Evolutionary conservation across 2,888 invertebrate genomes (phyloP), one percentile per base, ranked within the genome.

Genomic region (Pseudococcus longispinus): DNA sequence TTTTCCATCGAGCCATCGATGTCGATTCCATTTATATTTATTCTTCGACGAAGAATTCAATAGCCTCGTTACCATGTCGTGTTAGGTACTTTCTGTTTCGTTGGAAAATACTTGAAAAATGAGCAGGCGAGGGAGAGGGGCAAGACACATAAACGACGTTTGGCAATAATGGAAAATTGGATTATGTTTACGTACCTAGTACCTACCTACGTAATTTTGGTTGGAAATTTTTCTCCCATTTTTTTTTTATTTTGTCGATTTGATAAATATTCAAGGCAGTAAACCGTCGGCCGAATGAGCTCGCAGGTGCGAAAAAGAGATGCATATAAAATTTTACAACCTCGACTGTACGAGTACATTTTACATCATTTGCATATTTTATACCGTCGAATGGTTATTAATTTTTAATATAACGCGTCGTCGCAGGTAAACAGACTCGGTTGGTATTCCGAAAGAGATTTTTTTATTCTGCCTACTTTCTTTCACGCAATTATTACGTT

Each of bases 221-320:
- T 55, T 23, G 60, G 23, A 60, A 55, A n/a, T 55, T 55, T 55
- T 55, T 55, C 15, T n/a, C 8, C 37, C 37, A 37, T 37, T 55
- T 55, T 23, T 55, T 60, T 9, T 51, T 18, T 51, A n/a, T n/a
- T n/a, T 8, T 23, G 20, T 60, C 20, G 60, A 60, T 60, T 60
- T 11, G 60, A 23, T 60, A 60, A 60, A 60, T 23, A 60, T 60
- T 23, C 60, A 60, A 60, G 11, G 23, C 60, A 60, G 23, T 60
- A 60, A 60, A 60, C 60, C 9, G 23, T 23, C 60, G 60, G 3
- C 23, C 20, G 23, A 23, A 60, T 60, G 23, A 60, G 60, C 20
- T 60, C 60, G 15, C 60, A 60, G 60, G 60, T 60, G 60, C 60
- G 60, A 60, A 60, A 60, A 60, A 60, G 60, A 60, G 60, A 60